Percentiles rank a stretch among this genome's conserved stretches.
Conservation (phyloP, 2,888 invertebrate genomes). For the Penaeus monodon region DNA sequence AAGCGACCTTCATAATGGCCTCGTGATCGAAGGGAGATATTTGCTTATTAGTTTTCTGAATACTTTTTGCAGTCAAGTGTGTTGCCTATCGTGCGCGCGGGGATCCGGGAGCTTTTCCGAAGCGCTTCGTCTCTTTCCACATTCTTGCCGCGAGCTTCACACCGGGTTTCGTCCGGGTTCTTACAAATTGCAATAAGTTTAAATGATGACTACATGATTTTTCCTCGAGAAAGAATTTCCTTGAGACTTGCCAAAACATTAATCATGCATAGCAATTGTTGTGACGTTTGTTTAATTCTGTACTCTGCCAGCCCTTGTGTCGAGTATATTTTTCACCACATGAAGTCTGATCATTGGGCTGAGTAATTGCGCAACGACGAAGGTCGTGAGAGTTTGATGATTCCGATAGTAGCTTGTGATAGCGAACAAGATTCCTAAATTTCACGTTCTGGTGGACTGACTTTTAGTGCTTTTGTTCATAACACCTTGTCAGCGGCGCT, state of each 20-base stretch:
- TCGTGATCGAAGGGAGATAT: constrained; percentile 53
- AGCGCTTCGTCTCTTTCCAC: constrained; percentile 5
- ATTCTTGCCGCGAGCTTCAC: not conserved
- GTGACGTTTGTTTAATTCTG: not conserved
- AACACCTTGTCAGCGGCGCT: not conserved
- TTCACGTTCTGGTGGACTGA: constrained; percentile 37
- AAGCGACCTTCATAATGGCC: constrained; percentile 43
- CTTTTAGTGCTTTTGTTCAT: constrained; percentile 45
- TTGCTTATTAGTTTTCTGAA: constrained; percentile 58
- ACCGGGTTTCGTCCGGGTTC: not conserved
- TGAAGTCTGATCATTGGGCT: constrained; percentile 57
- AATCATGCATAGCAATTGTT: not conserved
- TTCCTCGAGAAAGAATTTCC: too few species aligned
- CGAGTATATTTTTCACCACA: constrained; percentile 54
- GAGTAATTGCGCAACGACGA: constrained; percentile 54
- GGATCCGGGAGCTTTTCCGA: not conserved
- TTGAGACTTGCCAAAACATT: too few species aligned
- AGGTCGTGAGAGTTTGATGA: constrained; percentile 56
- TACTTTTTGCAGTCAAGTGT: constrained; percentile 55
- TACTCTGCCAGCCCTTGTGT: constrained; percentile 5
- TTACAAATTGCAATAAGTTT: too few species aligned
- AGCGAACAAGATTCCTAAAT: constrained; percentile 49
- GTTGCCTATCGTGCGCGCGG: constrained; percentile 30
- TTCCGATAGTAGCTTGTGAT: constrained; percentile 58
- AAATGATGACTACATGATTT: too few species aligned